Percentiles rank a stretch among this genome's conserved stretches.
phyloP scores from a whole-genome alignment of 2,113 vertebrate genomes.

The Panurus biarmicus region DNA sequence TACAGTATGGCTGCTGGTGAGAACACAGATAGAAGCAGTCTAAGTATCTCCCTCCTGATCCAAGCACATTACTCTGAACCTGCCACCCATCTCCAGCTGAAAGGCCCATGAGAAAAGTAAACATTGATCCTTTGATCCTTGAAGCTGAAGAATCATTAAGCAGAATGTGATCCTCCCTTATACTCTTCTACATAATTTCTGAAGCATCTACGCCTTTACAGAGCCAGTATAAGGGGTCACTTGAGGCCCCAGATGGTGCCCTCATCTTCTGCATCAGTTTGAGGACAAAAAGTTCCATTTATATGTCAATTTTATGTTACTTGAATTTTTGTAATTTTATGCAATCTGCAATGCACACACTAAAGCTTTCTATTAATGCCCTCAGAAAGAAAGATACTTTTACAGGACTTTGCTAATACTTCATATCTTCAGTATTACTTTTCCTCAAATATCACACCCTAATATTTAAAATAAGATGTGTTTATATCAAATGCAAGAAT shows the following conservation, averaged over 20 bases:
- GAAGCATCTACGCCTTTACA: background rate
- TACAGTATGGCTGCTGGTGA: background rate
- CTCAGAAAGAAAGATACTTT: background rate
- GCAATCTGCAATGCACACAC: background rate
- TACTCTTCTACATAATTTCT: background rate
- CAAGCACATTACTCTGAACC: background rate
- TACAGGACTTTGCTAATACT: background rate
- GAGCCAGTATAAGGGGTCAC: background rate
- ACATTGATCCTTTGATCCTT: background rate
- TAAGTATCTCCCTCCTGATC: background rate
- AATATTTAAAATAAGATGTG: background rate
- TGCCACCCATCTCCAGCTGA: background rate
- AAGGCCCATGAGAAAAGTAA: background rate
- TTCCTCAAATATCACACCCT: background rate
- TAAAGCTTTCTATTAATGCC: background rate
- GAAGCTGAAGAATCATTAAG: background rate
- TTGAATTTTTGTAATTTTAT: background rate
- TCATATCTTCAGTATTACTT: background rate
- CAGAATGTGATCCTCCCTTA: background rate
- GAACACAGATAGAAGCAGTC: fast-evolving
- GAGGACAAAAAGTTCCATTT: background rate
- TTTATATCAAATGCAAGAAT: background rate
- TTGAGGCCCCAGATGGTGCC: background rate
- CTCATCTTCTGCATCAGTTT: background rate
- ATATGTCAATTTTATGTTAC: background rate